phyloP scores from a whole-genome alignment of 2,113 vertebrate genomes.

The Cathartes aura region DNA sequence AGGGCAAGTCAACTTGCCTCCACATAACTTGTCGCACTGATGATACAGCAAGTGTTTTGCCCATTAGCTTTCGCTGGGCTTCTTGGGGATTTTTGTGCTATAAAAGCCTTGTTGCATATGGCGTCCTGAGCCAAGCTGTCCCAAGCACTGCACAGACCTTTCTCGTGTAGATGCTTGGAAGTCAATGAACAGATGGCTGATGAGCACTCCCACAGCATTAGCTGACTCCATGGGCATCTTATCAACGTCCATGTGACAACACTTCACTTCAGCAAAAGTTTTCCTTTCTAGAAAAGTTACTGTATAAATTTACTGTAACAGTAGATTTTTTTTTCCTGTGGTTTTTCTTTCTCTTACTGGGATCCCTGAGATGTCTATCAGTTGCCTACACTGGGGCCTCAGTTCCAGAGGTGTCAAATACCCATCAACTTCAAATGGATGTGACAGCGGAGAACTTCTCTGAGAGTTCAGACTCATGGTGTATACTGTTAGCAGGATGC shows the following conservation, averaged over 20 bases:
- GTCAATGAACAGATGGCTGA: constrained; percentile 52
- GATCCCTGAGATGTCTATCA: not conserved
- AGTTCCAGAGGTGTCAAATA: not conserved
- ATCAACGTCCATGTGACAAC: not conserved
- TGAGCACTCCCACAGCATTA: not conserved
- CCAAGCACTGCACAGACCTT: not conserved
- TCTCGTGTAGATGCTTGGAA: not conserved
- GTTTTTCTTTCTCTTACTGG: not conserved
- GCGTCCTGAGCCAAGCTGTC: constrained; percentile 11
- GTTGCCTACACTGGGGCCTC: not conserved
- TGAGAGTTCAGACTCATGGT: not conserved
- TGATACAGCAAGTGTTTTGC: not conserved
- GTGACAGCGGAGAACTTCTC: not conserved
- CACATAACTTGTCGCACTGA: not conserved
- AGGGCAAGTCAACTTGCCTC: not conserved
- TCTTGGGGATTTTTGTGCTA: not conserved
- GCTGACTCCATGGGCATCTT: not conserved
- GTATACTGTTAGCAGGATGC: not conserved
- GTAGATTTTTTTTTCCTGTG: not conserved
- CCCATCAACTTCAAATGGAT: not conserved
- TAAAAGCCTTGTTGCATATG: not conserved
- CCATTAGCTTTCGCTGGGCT: not conserved
- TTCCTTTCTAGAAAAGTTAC: not conserved
- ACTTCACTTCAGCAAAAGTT: not conserved
- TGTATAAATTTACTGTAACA: not conserved